Evolutionary conservation across 2,113 vertebrate genomes (phyloP).

Genomic region (Coregonus clupeaformis): DNA sequence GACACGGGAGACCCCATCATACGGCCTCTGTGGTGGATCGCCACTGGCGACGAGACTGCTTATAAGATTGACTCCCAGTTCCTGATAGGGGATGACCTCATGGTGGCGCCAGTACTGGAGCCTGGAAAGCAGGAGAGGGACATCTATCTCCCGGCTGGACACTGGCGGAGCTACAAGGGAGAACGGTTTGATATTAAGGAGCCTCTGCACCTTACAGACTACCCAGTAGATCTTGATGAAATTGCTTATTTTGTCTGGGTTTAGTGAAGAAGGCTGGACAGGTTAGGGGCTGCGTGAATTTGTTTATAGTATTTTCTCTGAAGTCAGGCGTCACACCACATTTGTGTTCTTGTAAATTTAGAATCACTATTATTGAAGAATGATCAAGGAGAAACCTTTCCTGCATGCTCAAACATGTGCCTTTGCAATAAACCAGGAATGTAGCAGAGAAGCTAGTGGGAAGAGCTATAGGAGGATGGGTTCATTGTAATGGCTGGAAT

Average conservation of each 20-base stretch:
- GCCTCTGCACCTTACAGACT: constrained; percentile 86
- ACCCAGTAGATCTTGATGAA: constrained; percentile 89
- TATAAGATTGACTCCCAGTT: constrained; percentile 95
- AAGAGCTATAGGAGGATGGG: too few relatives aligned
- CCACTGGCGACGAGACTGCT: constrained; percentile 82
- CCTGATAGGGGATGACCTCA: constrained; percentile 93
- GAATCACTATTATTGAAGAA: too few relatives aligned
- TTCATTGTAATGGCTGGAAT: too few relatives aligned
- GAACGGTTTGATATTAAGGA: constrained; percentile 90
- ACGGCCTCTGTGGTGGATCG: constrained; percentile 97
- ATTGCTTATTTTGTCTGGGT: constrained; percentile 90
- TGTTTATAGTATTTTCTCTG: too few relatives aligned
- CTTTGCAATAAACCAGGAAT: too few relatives aligned
- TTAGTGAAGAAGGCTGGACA: constrained; percentile 34
- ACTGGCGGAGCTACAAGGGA: constrained; percentile 95
- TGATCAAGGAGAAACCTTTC: too few relatives aligned
- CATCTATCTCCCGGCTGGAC: constrained; percentile 89
- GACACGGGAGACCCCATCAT: constrained; percentile 93
- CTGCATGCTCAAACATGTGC: too few relatives aligned
- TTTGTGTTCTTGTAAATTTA: too few relatives aligned
- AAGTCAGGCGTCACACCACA: too few relatives aligned
- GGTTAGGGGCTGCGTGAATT: background rate
- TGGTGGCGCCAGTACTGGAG: constrained; percentile 94
- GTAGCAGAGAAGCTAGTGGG: too few relatives aligned
- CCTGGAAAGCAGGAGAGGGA: constrained; percentile 92